phyloP scores from a whole-genome alignment of 2,113 vertebrate genomes.

The Setophaga kirtlandii region DNA sequence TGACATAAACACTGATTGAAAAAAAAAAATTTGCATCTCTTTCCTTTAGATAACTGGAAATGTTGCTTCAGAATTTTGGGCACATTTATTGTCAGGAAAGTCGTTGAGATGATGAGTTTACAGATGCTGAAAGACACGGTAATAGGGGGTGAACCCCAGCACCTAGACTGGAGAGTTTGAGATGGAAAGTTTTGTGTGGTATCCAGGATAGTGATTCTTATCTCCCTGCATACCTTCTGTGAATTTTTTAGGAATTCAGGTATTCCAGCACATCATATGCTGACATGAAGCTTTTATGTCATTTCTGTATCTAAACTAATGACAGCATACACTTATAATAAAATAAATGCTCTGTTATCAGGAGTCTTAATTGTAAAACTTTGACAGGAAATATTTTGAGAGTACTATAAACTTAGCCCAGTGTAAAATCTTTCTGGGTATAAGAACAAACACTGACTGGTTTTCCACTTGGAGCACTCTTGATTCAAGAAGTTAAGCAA shows the following conservation, averaged over 20 bases:
- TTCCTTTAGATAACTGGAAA: not conserved
- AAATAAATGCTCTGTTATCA: not conserved
- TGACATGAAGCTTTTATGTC: not conserved
- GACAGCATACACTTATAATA: not conserved
- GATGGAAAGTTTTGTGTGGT: not conserved
- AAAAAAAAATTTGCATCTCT: not conserved
- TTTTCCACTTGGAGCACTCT: not conserved
- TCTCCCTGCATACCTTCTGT: not conserved
- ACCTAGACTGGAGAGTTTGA: not conserved
- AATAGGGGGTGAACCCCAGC: not conserved
- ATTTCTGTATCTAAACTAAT: not conserved
- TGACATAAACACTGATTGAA: not conserved
- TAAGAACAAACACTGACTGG: not conserved
- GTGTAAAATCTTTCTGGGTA: not conserved
- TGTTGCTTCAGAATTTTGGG: not conserved
- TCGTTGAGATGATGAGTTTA: not conserved
- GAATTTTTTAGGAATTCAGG: not conserved
- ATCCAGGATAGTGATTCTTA: not conserved
- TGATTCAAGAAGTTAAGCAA: not conserved
- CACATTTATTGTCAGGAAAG: not conserved
- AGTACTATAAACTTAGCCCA: not conserved
- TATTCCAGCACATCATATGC: not conserved
- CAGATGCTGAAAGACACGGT: not conserved
- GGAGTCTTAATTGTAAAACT: not conserved
- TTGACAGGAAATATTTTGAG: not conserved